phyloP scores from a whole-genome alignment of 2,113 vertebrate species.

The Hyaena hyaena region DNA sequence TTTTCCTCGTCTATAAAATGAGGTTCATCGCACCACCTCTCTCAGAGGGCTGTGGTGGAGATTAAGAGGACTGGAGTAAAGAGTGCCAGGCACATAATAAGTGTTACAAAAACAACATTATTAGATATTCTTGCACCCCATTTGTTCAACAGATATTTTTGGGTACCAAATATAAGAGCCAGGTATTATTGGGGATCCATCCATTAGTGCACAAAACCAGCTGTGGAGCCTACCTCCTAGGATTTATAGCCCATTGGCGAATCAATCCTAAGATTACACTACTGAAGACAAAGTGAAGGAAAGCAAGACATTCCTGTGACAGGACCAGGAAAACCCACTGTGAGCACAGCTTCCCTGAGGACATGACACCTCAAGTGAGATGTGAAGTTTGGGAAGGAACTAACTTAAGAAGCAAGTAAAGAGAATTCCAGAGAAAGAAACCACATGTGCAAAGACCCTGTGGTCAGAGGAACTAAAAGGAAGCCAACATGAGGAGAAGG shows the following conservation, averaged over 20 bases:
- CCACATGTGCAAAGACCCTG: neutral
- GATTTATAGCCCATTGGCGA: neutral
- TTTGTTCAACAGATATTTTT: neutral
- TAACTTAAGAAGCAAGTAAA: neutral
- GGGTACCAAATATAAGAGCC: neutral
- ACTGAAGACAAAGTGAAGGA: neutral
- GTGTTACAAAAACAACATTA: constrained; percentile 30
- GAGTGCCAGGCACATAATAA: neutral
- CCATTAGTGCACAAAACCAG: neutral
- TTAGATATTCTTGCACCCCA: neutral
- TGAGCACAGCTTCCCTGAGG: neutral
- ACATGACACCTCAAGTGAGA: neutral
- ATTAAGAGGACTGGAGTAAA: neutral
- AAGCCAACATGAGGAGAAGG: neutral
- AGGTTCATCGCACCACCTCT: neutral
- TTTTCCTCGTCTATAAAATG: neutral
- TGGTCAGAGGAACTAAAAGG: neutral
- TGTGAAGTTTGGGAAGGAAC: neutral
- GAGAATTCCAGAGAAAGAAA: neutral
- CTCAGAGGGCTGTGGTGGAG: neutral
- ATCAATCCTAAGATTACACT: neutral
- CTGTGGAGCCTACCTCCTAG: neutral
- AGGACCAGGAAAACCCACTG: neutral
- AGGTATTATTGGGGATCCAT: neutral
- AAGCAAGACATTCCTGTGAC: neutral